Conservation (phyloP, 2,113 vertebrate genomes). For the Sinosuthora webbiana region DNA sequence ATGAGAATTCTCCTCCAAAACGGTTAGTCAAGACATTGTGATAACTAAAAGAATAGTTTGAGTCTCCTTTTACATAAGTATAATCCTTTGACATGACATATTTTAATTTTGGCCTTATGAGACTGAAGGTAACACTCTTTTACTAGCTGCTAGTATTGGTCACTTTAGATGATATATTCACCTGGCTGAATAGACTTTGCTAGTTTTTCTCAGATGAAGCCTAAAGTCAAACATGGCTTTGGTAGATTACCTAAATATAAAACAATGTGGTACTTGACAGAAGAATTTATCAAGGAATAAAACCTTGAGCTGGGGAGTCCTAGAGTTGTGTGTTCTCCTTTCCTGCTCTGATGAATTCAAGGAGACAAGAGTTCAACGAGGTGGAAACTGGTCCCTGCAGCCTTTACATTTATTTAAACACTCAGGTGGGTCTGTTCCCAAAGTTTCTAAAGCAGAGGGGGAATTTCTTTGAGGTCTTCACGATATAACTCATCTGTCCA, state of each 20-base stretch:
- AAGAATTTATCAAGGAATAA: not conserved
- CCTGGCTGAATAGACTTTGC: not conserved
- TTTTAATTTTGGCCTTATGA: not conserved
- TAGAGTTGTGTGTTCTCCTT: not conserved
- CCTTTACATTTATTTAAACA: not conserved
- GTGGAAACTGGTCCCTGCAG: not conserved
- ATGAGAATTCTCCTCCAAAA: not conserved
- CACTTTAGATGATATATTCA: not conserved
- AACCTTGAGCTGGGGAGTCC: accelerated
- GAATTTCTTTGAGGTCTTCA: not conserved
- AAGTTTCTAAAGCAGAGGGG: not conserved
- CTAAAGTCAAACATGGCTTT: not conserved
- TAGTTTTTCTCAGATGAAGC: not conserved
- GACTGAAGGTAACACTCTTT: not conserved
- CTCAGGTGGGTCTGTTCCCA: not conserved
- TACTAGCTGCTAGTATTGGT: not conserved
- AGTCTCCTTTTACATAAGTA: not conserved
- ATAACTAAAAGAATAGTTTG: not conserved
- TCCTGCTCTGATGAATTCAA: not conserved
- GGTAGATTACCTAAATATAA: not conserved
- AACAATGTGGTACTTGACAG: not conserved
- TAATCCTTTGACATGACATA: not conserved
- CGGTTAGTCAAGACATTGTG: not conserved
- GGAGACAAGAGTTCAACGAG: not conserved
- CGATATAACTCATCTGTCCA: not conserved